Percentiles rank a stretch among this genome's conserved stretches.
Conservation (phyloP, 2,888 invertebrate species). For the Campoplex capitator region DNA sequence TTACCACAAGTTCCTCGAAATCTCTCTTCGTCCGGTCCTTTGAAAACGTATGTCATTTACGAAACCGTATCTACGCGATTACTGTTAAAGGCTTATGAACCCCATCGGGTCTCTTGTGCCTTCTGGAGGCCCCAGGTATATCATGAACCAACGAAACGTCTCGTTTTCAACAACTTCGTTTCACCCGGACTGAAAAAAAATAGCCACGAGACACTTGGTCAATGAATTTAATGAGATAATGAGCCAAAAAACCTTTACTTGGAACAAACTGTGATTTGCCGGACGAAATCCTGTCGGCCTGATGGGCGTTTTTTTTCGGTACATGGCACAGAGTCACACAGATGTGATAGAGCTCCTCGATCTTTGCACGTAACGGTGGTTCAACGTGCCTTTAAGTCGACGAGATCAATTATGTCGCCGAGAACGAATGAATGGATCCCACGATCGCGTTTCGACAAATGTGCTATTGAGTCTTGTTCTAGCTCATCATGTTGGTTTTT, state of each 20-base stretch:
- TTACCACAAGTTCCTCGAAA: conserved; percentile 31
- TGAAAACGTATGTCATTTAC: conserved; percentile 50
- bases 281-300: conserved; percentile 23
- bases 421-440: conserved; percentile 1
- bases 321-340: background rate
- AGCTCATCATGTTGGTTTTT: background rate
- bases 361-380: conserved; percentile 11
- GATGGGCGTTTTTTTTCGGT: background rate
- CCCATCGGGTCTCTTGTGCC: background rate
- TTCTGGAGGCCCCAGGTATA: conserved; percentile 1
- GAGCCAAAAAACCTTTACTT: conserved; percentile 34
- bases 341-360: background rate
- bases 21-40: background rate
- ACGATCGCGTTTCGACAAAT: background rate
- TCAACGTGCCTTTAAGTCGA: background rate
- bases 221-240: conserved; percentile 46
- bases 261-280: conserved; percentile 26
- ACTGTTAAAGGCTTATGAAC: conserved; percentile 15
- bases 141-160: conserved; percentile 19
- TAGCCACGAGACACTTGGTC: background rate
- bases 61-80: conserved; percentile 21
- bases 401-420: background rate
- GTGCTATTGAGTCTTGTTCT: background rate
- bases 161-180: conserved; percentile 12
- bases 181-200: background rate